These are phyloP conservation scores for Chloropsis hardwickii DNA, from an alignment of 2,113 vertebrate species.

Conservation along the genomic window DNA sequence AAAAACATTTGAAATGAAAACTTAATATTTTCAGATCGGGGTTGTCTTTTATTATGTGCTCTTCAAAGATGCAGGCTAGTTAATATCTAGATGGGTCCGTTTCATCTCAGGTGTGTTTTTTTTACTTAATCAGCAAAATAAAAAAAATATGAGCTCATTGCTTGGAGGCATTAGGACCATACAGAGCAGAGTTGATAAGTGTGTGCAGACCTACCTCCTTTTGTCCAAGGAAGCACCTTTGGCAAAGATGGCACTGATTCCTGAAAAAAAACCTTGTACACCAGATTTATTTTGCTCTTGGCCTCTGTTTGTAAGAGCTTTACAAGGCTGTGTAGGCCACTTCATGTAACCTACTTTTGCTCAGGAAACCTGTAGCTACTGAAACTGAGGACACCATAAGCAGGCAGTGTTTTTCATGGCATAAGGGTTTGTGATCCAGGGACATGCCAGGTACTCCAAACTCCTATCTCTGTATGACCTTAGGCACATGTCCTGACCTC, in stretches of 20 bases:
- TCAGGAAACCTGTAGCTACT: background rate
- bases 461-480: background rate
- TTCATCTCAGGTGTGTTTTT: background rate
- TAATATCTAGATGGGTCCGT: background rate
- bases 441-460: background rate
- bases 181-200: background rate
- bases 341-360: background rate
- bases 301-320: background rate
- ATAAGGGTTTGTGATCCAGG: background rate
- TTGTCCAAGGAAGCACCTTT: background rate
- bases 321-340: background rate
- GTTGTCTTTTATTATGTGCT: background rate
- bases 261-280: background rate
- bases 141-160: background rate
- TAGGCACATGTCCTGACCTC: background rate
- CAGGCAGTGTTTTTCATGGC: rapidly evolving
- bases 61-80: background rate
- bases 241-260: background rate
- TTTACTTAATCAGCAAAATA: background rate
- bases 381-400: background rate
- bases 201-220: background rate
- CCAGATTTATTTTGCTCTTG: background rate
- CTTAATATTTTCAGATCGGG: background rate
- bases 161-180: background rate
- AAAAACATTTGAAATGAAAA: background rate